Evolutionary conservation across 1,140 invertebrate genomes (phyloP).

Genomic region (Formica exsecta): DNA sequence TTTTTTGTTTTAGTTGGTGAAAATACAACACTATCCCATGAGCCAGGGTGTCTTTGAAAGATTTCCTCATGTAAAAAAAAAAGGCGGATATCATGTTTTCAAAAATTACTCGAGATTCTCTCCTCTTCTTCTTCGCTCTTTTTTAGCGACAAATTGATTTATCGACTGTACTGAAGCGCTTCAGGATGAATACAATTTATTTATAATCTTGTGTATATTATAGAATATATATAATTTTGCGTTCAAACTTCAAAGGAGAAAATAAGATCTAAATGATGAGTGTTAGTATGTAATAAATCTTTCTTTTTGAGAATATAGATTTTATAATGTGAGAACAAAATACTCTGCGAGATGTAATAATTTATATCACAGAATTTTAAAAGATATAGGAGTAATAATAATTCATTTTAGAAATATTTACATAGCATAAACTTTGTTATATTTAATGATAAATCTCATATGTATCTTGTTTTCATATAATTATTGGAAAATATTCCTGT

Average conservation of each 20-base stretch:
- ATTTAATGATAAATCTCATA: slow-evolving; percentile 9
- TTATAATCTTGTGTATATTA: slow-evolving; percentile 1
- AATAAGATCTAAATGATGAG: background rate
- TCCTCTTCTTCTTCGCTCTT: background rate
- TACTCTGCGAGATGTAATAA: background rate
- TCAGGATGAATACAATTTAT: slow-evolving; percentile 7
- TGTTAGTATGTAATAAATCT: background rate
- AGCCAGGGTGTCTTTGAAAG: too few relatives aligned
- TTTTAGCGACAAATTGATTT: background rate
- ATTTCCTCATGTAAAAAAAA: too few relatives aligned
- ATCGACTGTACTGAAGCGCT: background rate
- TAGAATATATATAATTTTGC: background rate
- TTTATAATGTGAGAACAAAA: background rate
- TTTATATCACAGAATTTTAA: background rate
- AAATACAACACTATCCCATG: too few relatives aligned
- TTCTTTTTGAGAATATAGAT: slow-evolving; percentile 3
- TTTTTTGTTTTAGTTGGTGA: too few relatives aligned
- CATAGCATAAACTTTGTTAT: background rate
- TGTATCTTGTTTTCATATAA: background rate
- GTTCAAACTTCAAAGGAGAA: background rate
- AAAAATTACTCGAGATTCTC: background rate
- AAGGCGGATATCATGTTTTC: background rate
- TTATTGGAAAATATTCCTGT: slow-evolving; percentile 15
- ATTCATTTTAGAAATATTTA: background rate
- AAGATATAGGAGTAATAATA: background rate